These are phyloP conservation scores for Zoanthus gigantus DNA, from an alignment of 92 coral and sea anemone genomes.

Conservation along the genomic window DNA sequence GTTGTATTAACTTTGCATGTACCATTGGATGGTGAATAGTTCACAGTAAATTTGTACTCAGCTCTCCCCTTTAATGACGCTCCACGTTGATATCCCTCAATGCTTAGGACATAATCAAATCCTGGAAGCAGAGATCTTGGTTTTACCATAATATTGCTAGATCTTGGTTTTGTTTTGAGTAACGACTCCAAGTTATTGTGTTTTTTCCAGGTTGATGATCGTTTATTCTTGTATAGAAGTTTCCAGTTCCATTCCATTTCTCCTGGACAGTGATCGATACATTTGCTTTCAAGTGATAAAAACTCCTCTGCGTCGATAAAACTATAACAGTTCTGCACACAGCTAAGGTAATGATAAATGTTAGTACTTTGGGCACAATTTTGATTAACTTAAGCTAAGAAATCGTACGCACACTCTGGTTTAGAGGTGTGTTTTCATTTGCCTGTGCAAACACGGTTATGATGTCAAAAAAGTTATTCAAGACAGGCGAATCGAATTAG, in stretches of 20 bases:
- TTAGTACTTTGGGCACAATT: not conserved
- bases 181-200: not conserved
- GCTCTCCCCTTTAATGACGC: constrained; percentile 2
- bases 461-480: no score
- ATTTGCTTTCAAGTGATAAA: constrained; percentile 26
- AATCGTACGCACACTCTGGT: no score
- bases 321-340: constrained; percentile 21
- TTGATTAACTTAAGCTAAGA: no score
- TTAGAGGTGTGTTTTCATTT: no score
- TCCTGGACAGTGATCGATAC: constrained; percentile 17
- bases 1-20: constrained; percentile 18
- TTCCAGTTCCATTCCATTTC: constrained; percentile 38
- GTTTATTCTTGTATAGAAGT: constrained; percentile 15
- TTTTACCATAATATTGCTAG: constrained; percentile 25
- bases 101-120: constrained; percentile 1
- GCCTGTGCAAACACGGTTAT: no score
- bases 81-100: not conserved
- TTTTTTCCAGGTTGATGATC: constrained; percentile 7
- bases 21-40: constrained; percentile 33
- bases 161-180: constrained; percentile 20
- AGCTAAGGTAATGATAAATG: not conserved
- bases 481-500: no score
- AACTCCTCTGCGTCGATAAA: constrained; percentile 18
- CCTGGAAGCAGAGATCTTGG: constrained; percentile 13
- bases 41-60: constrained; percentile 15